Evolutionary conservation across 1,140 invertebrate genomes (phyloP).

Genomic region (Chlorops oryzae): DNA sequence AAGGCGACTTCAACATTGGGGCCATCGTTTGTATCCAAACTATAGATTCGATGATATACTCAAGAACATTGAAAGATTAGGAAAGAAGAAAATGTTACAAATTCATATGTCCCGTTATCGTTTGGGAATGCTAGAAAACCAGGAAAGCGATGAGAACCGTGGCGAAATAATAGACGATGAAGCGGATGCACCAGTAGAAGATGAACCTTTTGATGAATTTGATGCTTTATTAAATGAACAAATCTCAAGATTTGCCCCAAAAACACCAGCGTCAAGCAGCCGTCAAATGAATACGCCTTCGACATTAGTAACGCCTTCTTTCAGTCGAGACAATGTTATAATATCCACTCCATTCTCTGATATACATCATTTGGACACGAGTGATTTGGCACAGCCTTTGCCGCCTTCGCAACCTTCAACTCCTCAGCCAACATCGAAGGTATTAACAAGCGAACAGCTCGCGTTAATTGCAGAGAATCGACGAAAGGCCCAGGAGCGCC

Average conservation of each 20-base stretch:
- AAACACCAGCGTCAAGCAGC: slow-evolving; percentile 24
- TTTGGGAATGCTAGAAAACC: slow-evolving; percentile 52
- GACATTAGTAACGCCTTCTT: slow-evolving; percentile 32
- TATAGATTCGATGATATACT: slow-evolving; percentile 80
- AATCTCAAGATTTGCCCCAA: slow-evolving; percentile 37
- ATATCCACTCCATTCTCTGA: slow-evolving; percentile 34
- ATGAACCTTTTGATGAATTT: slow-evolving; percentile 49
- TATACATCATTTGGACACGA: slow-evolving; percentile 17
- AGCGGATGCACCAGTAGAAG: slow-evolving; percentile 27
- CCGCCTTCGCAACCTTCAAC: slow-evolving; percentile 31
- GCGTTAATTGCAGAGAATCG: slow-evolving; percentile 44
- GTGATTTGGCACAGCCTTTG: slow-evolving; percentile 33
- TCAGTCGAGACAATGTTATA: slow-evolving; percentile 26
- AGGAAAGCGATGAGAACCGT: slow-evolving; percentile 14
- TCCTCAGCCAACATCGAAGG: slow-evolving; percentile 17
- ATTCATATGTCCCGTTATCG: slow-evolving; percentile 58
- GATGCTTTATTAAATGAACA: slow-evolving; percentile 52
- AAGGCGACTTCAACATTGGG: slow-evolving; percentile 85
- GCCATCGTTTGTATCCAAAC: slow-evolving; percentile 82
- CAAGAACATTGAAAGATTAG: slow-evolving; percentile 72
- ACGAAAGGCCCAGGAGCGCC: slow-evolving; percentile 32
- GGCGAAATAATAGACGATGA: slow-evolving; percentile 30
- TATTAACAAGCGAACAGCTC: slow-evolving; percentile 35
- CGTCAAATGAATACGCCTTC: slow-evolving; percentile 12
- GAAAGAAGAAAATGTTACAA: slow-evolving; percentile 63